Conservation (phyloP, 2,888 invertebrate species). For the Mythimna loreyi region DNA sequence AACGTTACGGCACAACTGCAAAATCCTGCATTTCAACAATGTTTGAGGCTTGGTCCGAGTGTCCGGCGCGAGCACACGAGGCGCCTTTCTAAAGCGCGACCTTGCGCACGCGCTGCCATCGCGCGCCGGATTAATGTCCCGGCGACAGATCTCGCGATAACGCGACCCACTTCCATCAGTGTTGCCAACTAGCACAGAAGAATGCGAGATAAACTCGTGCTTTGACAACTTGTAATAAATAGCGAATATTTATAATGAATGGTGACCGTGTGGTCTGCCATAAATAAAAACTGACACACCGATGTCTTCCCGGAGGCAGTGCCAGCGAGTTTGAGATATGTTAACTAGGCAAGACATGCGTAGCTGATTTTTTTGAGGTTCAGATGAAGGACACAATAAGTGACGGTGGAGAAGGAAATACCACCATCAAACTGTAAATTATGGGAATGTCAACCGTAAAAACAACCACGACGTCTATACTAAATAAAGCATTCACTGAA, state of each 20-base stretch:
- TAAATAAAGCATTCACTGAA: not conserved
- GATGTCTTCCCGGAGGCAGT: slow-evolving; percentile 11
- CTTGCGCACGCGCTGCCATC: slow-evolving; percentile 77
- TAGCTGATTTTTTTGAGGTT: slow-evolving; percentile 12
- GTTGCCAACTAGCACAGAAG: slow-evolving; percentile 54
- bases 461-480: not conserved
- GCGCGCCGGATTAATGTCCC: slow-evolving; percentile 63
- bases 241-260: slow-evolving; percentile 56
- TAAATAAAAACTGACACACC: slow-evolving; percentile 35
- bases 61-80: slow-evolving; percentile 39
- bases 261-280: slow-evolving; percentile 6
- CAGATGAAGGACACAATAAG: not conserved
- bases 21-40: slow-evolving; percentile 25
- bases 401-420: not conserved
- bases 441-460: too few relatives aligned
- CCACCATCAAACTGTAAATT: not conserved
- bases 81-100: slow-evolving; percentile 78
- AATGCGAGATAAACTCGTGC: slow-evolving; percentile 58
- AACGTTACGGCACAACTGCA: slow-evolving; percentile 35
- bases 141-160: slow-evolving; percentile 76
- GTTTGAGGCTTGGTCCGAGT: slow-evolving; percentile 31
- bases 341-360: slow-evolving; percentile 1
- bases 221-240: slow-evolving; percentile 54
- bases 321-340: not conserved
- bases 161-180: slow-evolving; percentile 62